These are phyloP conservation scores for Muntiacus muntjak DNA, from an alignment of 2,113 vertebrate species.

Conservation along the genomic window DNA sequence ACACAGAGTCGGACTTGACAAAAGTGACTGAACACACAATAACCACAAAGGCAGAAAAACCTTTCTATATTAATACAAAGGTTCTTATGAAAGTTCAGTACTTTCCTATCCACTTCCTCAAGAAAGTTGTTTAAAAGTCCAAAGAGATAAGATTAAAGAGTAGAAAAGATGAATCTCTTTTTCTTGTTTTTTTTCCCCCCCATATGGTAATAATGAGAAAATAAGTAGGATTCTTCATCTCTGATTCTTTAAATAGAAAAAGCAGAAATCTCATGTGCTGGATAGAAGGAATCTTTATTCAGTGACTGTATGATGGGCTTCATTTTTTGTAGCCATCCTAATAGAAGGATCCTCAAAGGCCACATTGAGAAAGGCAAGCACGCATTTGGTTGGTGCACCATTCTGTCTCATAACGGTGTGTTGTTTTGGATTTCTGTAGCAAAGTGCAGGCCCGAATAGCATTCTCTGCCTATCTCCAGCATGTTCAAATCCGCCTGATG, in stretches of 20 bases:
- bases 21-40: not conserved
- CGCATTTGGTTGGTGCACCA: not conserved
- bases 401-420: conserved; percentile 11
- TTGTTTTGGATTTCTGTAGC: conserved; percentile 80
- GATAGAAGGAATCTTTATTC: conserved; percentile 5
- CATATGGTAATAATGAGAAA: not conserved
- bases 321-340: not conserved
- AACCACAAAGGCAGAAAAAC: not conserved
- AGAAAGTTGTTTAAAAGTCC: conserved; percentile 2
- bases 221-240: not conserved
- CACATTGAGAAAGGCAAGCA: not conserved
- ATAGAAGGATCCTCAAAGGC: not conserved
- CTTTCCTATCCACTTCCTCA: not conserved
- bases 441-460: conserved; percentile 95
- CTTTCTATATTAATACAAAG: not conserved
- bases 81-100: not conserved
- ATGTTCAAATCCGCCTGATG: conserved; percentile 90
- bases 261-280: not conserved
- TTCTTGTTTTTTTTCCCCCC: not conserved
- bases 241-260: not conserved
- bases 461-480: conserved; percentile 94
- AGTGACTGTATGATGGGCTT: not conserved
- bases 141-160: not conserved
- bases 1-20: not conserved
- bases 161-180: not conserved